phyloP scores from a whole-genome alignment of 2,113 vertebrate species.

The Echinops telfairi region DNA sequence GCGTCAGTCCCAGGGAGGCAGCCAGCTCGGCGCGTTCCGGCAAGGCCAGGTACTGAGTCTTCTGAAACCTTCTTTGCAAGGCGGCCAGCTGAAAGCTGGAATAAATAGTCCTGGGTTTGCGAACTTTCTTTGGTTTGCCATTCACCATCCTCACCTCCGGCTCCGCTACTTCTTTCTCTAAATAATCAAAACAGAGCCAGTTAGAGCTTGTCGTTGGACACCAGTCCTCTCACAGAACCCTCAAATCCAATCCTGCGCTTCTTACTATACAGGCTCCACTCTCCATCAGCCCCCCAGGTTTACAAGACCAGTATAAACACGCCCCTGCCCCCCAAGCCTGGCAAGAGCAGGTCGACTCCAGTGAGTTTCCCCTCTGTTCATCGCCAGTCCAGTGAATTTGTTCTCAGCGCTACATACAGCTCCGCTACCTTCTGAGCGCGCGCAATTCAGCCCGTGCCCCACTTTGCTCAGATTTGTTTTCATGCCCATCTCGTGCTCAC shows the following conservation, averaged over 20 bases:
- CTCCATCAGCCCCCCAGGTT: not conserved
- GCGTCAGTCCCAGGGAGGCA: constrained; percentile 96
- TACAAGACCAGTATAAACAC: not conserved
- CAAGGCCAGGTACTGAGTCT: constrained; percentile 98
- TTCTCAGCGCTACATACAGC: not conserved
- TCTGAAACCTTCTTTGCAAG: constrained; percentile 97
- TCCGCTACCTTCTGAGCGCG: not conserved
- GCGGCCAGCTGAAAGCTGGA: constrained; percentile 99
- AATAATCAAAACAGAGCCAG: constrained; percentile 78
- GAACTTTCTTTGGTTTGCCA: constrained; percentile 99
- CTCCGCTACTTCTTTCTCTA: constrained; percentile 96
- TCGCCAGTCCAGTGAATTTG: not conserved
- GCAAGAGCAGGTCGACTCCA: not conserved
- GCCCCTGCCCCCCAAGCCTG: not conserved
- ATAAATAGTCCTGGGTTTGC: constrained; percentile 98
- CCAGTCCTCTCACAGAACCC: constrained; percentile 11
- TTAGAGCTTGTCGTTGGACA: constrained; percentile 68
- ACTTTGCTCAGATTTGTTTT: not conserved
- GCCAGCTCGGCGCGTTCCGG: constrained; percentile 98
- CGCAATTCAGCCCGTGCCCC: not conserved
- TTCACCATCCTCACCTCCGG: constrained; percentile 99
- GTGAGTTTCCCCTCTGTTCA: not conserved
- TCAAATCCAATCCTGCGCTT: not conserved
- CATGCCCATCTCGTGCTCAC: not conserved
- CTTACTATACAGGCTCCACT: not conserved